Evolutionary conservation across 2,797 vertebrate genomes (phyloP), one percentile per base, ranked within the genome.

Genomic region (Anas bahamensis): DNA sequence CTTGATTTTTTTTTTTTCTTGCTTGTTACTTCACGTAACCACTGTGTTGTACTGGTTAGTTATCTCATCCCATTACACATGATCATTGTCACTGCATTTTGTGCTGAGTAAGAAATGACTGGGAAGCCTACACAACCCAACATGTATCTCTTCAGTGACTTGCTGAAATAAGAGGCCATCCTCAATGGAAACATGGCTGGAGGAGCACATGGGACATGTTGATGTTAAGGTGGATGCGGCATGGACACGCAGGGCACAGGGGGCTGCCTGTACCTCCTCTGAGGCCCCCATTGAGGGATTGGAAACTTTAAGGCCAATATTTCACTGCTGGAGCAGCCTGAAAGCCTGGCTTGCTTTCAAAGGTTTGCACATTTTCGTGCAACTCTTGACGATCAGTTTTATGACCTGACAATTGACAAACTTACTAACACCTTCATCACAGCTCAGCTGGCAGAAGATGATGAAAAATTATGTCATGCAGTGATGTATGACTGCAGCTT

Each of bases 381-480:
- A 83, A 83, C 57, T 83, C 68, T 15, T 15, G 21, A n/a, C 55
- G 50, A 90, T 86, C 46, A 16, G 56, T 81, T 96, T 95, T 93
- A 96, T 24, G 89, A 91, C 60, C 80, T 84, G 93, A 76, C 85
- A 89, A 92, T 76, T 84, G 83, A 94, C 80, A 86, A 84, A 88
- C 71, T 50, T 91, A 50, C 70, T 91, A 96, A 91, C 73, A 83
- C 42, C 21, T 93, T 91, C 88, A 96, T 94, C 85, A 86, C 64
- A 76, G 52, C 56, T 92, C 33, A 64, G 42, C 44, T 92, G 77
- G 77, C 83, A 93, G 83, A 72, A 48, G 55, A 92, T 84, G 71
- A 79, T 91, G 83, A 96, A 89, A 81, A 95, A 94, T 81, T 86
- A 91, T 89, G 89, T 93, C 94, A 86, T 44, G 53, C 23, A 63